Percentiles rank a stretch among this genome's conserved stretches.
Evolutionary conservation across 2,797 vertebrate species (phyloP).

Genomic region (Graptemys geographica): DNA sequence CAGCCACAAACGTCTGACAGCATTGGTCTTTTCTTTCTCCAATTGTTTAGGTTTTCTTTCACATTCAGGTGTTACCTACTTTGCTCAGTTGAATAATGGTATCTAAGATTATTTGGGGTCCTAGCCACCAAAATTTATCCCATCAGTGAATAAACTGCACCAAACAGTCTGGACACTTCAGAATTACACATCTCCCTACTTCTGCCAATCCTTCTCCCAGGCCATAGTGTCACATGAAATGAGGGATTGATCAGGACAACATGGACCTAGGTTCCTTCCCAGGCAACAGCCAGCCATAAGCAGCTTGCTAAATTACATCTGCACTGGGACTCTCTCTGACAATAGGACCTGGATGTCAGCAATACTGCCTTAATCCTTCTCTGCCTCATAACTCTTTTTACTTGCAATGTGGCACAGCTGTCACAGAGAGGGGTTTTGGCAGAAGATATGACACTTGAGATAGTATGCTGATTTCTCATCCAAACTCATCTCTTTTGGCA

Average conservation of each 20-base stretch:
- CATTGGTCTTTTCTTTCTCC: background rate
- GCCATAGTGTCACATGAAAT: background rate
- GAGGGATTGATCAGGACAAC: background rate
- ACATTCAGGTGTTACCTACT: background rate
- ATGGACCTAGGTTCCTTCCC: background rate
- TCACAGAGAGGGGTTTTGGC: background rate
- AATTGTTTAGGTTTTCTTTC: slow-evolving; percentile 37
- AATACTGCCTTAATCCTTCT: background rate
- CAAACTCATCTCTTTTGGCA: background rate
- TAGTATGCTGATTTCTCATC: background rate
- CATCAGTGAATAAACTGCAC: background rate
- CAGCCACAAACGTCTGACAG: background rate
- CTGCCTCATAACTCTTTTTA: background rate
- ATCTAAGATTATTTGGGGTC: slow-evolving; percentile 2
- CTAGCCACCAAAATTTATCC: slow-evolving; percentile 22
- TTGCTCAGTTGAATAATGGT: slow-evolving; percentile 35
- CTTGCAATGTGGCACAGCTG: background rate
- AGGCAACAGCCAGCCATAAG: background rate
- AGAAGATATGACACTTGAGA: background rate
- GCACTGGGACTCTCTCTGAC: background rate
- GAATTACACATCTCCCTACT: background rate
- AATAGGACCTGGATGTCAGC: background rate
- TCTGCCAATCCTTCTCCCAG: background rate
- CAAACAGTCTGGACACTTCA: background rate
- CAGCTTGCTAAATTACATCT: background rate